A percentile compares a stretch with the other conserved stretches of the same genome.
phyloP scores from a whole-genome alignment of 2,888 invertebrate genomes.

The Malacosoma neustria region DNA sequence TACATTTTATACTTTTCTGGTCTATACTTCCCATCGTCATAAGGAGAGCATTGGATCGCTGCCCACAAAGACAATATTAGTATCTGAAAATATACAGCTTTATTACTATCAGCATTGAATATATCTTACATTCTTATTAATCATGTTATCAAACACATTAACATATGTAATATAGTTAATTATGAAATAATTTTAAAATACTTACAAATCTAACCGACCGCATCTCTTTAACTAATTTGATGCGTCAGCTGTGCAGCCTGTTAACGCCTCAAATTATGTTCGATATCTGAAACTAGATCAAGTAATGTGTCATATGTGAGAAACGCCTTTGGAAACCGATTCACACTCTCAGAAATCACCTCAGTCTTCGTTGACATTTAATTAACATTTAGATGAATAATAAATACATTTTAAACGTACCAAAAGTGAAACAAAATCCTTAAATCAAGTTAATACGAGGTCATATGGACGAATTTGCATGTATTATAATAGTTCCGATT shows the following conservation, averaged over 20 bases:
- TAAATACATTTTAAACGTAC: constrained; percentile 59
- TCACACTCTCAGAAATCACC: constrained; percentile 41
- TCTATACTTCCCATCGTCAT: constrained; percentile 48
- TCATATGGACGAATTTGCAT: constrained; percentile 51
- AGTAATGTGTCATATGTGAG: constrained; percentile 37
- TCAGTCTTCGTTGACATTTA: constrained; percentile 52
- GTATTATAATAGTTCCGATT: constrained; percentile 38
- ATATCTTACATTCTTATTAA: no score
- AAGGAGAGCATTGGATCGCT: constrained; percentile 33
- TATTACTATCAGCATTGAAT: no score
- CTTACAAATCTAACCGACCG: constrained; percentile 35
- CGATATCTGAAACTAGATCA: constrained; percentile 61
- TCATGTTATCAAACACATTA: no score
- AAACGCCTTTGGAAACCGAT: constrained; percentile 35
- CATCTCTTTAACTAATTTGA: constrained; percentile 25
- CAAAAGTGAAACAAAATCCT: constrained; percentile 58
- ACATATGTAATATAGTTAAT: no score
- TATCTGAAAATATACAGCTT: constrained; percentile 30
- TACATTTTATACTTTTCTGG: constrained; percentile 38
- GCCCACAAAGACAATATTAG: constrained; percentile 30
- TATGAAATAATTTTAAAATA: constrained; percentile 14
- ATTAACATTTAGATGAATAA: constrained; percentile 63
- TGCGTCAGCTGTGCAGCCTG: constrained; percentile 26
- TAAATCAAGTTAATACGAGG: constrained; percentile 57
- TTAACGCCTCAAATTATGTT: constrained; percentile 44